Evolutionary conservation across 2,888 invertebrate species (phyloP), one percentile per base, ranked within the genome.

Genomic region (Nemurella pictetii): DNA sequence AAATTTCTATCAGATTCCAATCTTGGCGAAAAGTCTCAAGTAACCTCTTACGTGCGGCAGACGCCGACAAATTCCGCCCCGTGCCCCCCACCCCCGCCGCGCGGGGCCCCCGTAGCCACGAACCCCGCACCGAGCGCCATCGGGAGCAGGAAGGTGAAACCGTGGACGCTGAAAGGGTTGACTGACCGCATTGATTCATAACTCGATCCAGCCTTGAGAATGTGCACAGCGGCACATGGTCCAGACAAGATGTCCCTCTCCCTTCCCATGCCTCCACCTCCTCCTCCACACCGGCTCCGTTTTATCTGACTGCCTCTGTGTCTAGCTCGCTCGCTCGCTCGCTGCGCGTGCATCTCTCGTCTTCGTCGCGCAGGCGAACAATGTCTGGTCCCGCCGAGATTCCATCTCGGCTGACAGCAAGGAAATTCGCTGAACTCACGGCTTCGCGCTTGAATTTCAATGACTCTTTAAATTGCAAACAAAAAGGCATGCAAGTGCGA

Each of bases 121-220:
- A 9, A 3, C 32, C 4, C 32, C 9, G 32, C 32, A 32, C 32
- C 32, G 32, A 4, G 2, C 20, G 73, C 25, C 3, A 73, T 25
- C 75, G n/a, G 75, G 75, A 75, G 75, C 75, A 75, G 28, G 75
- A 26, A 75, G 75, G 75, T 9, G 15, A 28, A 12, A 73, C 5
- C 3, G 55, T 36, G 25, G 4, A 20, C 20, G 73, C 4, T 3
- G 73, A 25, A 12, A 75, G 75, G 75, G 75, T 75, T 75, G 4
- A 26, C 28, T 26, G 28, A 26, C 75, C 75, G 25, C 75, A 75
- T 75, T 75, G 75, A 75, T 75, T 75, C 75, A 75, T 25, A 75
- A 75, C 75, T 26, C 27, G 28, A 28, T 26, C 75, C 28, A 75
- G 26, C 75, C 75, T 75, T 75, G 75, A 75, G 28, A 75, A 75